Conservation (phyloP, 1,140 invertebrate genomes). For the Cydia fagiglandana region DNA sequence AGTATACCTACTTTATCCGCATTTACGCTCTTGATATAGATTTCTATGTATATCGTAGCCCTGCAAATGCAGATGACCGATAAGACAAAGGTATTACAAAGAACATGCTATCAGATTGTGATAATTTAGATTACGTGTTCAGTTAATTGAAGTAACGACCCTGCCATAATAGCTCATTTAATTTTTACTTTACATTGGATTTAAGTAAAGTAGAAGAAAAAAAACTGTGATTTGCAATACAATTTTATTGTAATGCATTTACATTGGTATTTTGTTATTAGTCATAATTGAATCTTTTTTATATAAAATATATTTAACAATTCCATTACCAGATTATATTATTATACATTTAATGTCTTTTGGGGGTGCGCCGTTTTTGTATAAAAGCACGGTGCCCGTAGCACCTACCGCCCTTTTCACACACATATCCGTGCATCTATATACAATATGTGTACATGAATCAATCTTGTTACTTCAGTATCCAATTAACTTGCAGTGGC, state of each 20-base stretch:
- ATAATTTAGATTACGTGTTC: neutral
- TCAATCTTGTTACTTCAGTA: neutral
- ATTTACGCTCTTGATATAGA: neutral
- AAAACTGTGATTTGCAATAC: no score
- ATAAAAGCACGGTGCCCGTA: neutral
- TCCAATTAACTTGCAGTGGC: slow-evolving; percentile 15
- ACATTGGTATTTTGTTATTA: no score
- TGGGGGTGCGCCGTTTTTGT: no score
- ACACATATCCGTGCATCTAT: neutral
- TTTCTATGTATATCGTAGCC: neutral
- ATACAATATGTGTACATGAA: neutral
- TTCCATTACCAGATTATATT: no score
- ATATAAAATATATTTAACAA: no score
- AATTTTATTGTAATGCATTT: no score
- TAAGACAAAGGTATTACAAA: neutral
- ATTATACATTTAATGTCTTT: no score
- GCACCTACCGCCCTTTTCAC: neutral
- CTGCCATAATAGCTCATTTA: neutral
- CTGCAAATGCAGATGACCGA: neutral
- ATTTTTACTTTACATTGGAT: neutral
- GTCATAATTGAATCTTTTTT: no score
- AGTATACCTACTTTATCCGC: no score
- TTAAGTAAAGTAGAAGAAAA: neutral
- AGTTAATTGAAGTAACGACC: neutral
- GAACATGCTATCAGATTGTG: neutral